Base-by-base conservation (phyloP, 2,113 vertebrate genomes). In the Dromas ardeola region DNA sequence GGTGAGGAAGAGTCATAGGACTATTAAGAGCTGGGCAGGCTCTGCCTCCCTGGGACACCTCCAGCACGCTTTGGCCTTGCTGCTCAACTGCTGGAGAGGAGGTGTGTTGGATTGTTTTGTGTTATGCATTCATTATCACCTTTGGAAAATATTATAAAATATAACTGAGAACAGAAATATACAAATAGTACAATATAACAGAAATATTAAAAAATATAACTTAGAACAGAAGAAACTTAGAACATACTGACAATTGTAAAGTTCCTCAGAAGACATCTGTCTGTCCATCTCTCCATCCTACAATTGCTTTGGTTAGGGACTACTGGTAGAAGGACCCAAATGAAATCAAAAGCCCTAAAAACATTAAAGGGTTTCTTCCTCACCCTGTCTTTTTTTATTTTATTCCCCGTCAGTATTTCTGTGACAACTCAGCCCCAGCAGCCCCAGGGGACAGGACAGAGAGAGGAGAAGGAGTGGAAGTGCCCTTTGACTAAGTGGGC, bases 401-500 rank as follows among this genome's bases (percentile, higher is more conserved):
- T 47, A 93, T 77, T 94, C 93, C 62, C 73, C 7, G 10, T 87
- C 86, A 90, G 90, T 95, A 78, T 87, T 96, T 86, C 93, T 53
- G 80, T 93, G 95, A 96, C 96, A 93, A 66, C 86, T 93, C 84
- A 78, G 87, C 95, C 89, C 90, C 89, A 52, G 90, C 92, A 92
- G 95, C 93, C 96, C 93, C 95, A 86, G 66, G 90, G 97, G 95
- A 96, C 81, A 96, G 96, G 95, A 97, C 94, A 95, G 97, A 95
- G 97, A 97, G 98, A 96, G 1, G 43, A 97, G 97, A 96, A 97
- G 95, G 96, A 97, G 96, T 97, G 87, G 94, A 98, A 98, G 92
- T 94, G 93, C 96, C 98, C 94, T 96, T 95, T 97, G 97, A 97
- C 97, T 98, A 97, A 97, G 97, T 92, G 97, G 96, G 97, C 96